Base-by-base conservation (phyloP, 2,797 vertebrate genomes). In the Otolemur crassicaudatus region DNA sequence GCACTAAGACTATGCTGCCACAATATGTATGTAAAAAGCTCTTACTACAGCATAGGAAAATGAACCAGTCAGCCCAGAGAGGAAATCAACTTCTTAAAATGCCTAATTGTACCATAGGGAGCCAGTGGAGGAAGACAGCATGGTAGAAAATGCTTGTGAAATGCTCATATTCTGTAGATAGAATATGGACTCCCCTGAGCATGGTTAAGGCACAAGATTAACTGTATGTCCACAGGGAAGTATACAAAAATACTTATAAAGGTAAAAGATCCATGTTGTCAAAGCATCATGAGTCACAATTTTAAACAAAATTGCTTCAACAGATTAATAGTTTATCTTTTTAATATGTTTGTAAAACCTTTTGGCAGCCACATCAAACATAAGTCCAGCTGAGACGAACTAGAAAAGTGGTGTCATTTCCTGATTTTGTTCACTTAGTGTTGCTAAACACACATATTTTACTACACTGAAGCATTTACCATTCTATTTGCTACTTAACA, bases 271-370 rank as follows among this genome's bases (percentile, higher is more conserved):
- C 14, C 9, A 79, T 37, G 0, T 3, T 85, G 22, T 60, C 70
- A 88, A 79, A 95, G 22, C 10, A 88, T 34, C 0, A 31, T 34
- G 46, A 29, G n/a, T 87, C 56, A 87, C 23, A 94, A 60, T n/a
- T 87, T 94, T 7, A 85, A 89, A 56, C 76, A 94, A 90, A 73
- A 70, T 1, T 14, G 2, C 70, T 69, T 76, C 56, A 60, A 56
- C 3, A 43, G 63, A 85, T 29, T 88, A 65, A 72, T 73, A 56
- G 23, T 83, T 37, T 90, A 83, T 31, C 76, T 49, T 90, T 93
- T 84, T 60, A 91, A 93, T 31, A 60, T 82, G 92, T 96, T 58
- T 75, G 77, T 31, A 11, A 88, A 84, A 91, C 40, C 34, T 83
- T 49, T 61, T 34, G 60, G 37, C 22, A 94, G 81, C 20, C 69